These are phyloP conservation scores for Myripristis murdjan DNA, from an alignment of 2,797 vertebrate species.

Conservation along the genomic window DNA sequence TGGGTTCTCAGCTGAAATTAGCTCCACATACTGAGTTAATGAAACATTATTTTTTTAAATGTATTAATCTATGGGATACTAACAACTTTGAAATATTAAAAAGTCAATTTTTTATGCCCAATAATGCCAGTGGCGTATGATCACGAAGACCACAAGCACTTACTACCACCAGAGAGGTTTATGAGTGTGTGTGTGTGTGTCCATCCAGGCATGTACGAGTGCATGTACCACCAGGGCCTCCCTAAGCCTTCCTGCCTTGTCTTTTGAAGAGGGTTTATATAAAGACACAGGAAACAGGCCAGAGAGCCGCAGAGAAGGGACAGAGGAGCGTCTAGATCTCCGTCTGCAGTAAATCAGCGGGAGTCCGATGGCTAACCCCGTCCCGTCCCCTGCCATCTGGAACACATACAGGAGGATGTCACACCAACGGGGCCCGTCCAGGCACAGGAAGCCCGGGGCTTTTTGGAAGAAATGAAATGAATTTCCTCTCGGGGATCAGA, in stretches of 20 bases:
- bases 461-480: constrained; percentile 36
- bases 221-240: constrained; percentile 12
- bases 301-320: constrained; percentile 19
- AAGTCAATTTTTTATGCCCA: too few species aligned
- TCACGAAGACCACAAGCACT: too few species aligned
- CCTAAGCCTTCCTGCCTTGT: constrained; percentile 35
- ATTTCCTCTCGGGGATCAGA: constrained; percentile 52
- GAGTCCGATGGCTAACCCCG: constrained; percentile 28
- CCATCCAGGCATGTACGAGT: not conserved
- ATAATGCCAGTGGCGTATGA: too few species aligned
- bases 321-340: constrained; percentile 38
- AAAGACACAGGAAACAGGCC: constrained; percentile 60
- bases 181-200: constrained; percentile 2
- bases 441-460: constrained; percentile 43
- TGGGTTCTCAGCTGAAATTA: too few species aligned
- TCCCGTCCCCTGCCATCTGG: constrained; percentile 64
- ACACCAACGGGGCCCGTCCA: constrained; percentile 37
- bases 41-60: too few species aligned
- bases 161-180: too few species aligned
- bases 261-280: constrained; percentile 51
- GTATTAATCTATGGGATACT: too few species aligned
- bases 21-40: too few species aligned
- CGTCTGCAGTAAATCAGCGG: constrained; percentile 61
- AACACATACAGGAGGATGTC: constrained; percentile 63
- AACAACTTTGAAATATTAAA: too few species aligned